Conservation (phyloP, 2,888 invertebrate genomes). For the Caenorhabditis parvicauda region DNA sequence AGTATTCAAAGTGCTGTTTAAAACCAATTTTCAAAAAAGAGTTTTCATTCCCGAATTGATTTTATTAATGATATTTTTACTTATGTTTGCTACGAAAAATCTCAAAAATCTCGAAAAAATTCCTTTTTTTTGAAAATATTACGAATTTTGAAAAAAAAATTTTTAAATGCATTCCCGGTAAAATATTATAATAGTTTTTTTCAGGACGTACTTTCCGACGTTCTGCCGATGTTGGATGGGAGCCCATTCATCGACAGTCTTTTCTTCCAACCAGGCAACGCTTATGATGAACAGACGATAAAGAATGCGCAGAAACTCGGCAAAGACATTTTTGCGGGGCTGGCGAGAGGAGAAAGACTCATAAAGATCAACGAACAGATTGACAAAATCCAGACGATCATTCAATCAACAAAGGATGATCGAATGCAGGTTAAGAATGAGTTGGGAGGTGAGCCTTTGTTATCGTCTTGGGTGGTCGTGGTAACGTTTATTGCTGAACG, state of each 20-base stretch:
- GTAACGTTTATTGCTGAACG: no score
- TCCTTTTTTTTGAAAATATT: no score
- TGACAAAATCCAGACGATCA: slow-evolving; percentile 74
- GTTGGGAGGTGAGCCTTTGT: slow-evolving; percentile 12
- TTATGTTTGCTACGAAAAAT: no score
- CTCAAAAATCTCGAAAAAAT: no score
- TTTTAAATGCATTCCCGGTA: no score
- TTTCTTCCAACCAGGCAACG: slow-evolving; percentile 61
- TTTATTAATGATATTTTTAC: no score
- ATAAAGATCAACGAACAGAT: slow-evolving; percentile 82
- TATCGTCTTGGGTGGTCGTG: no score
- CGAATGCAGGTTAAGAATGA: slow-evolving; percentile 67
- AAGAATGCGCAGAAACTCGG: slow-evolving; percentile 84
- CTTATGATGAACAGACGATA: slow-evolving; percentile 79
- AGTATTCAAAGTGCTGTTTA: no score
- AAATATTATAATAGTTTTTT: slow-evolving; percentile 4
- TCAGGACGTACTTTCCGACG: slow-evolving; percentile 32
- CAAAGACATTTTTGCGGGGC: slow-evolving; percentile 75
- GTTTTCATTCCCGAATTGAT: no score
- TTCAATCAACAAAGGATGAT: slow-evolving; percentile 74
- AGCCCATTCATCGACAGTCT: slow-evolving; percentile 36
- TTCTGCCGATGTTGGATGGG: slow-evolving; percentile 34
- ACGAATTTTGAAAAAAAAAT: no score
- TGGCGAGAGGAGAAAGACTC: slow-evolving; percentile 72
- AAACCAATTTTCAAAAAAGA: no score